These are phyloP conservation scores for Zalophus californianus DNA, from an alignment of 2,797 vertebrate genomes.

Conservation along the genomic window DNA sequence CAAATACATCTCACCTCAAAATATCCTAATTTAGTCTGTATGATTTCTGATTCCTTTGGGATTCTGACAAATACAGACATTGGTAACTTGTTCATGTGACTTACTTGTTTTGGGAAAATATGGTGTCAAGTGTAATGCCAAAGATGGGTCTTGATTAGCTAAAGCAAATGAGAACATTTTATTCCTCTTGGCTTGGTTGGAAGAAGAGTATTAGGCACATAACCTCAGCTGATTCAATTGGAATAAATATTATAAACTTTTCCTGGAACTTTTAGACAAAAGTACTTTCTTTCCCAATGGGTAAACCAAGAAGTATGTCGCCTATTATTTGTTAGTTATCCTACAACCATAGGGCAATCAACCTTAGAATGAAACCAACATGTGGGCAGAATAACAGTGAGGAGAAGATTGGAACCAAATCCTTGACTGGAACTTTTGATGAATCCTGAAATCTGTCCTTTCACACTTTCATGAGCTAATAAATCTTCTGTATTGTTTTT, in stretches of 20 bases:
- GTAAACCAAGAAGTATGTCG: background rate
- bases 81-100: background rate
- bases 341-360: background rate
- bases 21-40: background rate
- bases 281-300: background rate
- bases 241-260: background rate
- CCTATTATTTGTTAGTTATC: background rate
- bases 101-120: conserved; percentile 26
- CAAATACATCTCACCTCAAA: background rate
- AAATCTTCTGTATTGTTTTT: background rate
- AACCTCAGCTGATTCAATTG: background rate
- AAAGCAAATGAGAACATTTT: background rate
- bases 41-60: background rate
- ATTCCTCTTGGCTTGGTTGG: background rate
- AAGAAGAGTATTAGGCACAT: background rate
- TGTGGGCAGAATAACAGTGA: background rate
- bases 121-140: background rate
- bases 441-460: background rate
- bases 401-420: background rate
- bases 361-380: background rate
- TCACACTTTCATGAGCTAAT: background rate
- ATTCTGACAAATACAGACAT: background rate
- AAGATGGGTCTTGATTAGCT: background rate
- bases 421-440: background rate
- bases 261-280: background rate